phyloP scores from a whole-genome alignment of 1,140 invertebrate genomes.

The Calephelis virginiensis region DNA sequence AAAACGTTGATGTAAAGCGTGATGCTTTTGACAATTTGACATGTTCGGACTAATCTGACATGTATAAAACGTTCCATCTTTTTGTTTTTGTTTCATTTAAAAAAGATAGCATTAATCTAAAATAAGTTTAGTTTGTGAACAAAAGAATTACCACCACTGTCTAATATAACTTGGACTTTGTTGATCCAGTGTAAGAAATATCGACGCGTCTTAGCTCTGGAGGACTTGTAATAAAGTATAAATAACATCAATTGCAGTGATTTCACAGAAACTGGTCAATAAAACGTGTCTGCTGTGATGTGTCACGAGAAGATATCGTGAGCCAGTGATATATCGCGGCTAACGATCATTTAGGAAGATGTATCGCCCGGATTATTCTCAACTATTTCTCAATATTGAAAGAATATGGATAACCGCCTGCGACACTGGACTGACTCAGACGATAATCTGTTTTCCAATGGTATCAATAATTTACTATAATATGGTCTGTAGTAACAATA shows the following conservation, averaged over 20 bases:
- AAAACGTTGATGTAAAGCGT: too few relatives aligned
- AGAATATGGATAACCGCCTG: not conserved
- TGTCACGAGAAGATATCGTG: conserved; percentile 6
- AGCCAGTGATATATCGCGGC: conserved; percentile 6
- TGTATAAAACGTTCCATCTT: too few relatives aligned
- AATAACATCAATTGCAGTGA: not conserved
- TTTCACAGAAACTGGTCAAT: conserved; percentile 9
- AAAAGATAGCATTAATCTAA: too few relatives aligned
- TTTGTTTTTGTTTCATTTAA: too few relatives aligned
- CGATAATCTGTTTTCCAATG: too few relatives aligned
- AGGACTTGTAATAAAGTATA: not conserved
- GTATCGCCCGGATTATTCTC: conserved; percentile 8
- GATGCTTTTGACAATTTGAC: too few relatives aligned
- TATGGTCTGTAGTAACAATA: too few relatives aligned
- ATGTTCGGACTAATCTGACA: too few relatives aligned
- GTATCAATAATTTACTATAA: too few relatives aligned
- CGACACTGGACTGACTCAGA: not conserved
- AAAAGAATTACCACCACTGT: too few relatives aligned
- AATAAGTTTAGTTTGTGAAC: too few relatives aligned
- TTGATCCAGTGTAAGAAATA: not conserved
- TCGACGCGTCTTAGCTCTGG: too few relatives aligned
- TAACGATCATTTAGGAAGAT: conserved; percentile 10
- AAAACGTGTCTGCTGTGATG: conserved; percentile 14
- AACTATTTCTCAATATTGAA: conserved; percentile 1
- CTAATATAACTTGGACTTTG: not conserved